A percentile compares a stretch with the other conserved stretches of the same genome.
Evolutionary conservation across 2,888 invertebrate species (phyloP).

Genomic region (Polyommatus iphigenia): DNA sequence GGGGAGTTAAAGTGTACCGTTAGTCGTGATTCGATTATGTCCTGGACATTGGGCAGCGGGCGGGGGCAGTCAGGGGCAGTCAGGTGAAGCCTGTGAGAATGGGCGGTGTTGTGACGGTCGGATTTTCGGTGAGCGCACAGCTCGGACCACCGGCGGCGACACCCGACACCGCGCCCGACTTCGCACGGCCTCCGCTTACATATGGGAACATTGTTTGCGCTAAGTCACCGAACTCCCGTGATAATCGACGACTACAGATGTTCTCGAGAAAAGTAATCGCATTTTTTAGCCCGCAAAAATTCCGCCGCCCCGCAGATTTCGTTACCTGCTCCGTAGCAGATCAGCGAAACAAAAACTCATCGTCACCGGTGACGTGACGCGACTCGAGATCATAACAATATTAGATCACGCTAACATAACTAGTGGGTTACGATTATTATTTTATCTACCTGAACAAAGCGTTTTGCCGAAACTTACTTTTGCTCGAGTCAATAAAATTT

Average conservation of each 20-base stretch:
- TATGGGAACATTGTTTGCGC: slow-evolving; percentile 20
- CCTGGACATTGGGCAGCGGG: neutral
- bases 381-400: neutral
- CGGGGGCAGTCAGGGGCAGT: neutral
- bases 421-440: neutral
- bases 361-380: neutral
- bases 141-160: slow-evolving; percentile 40
- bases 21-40: neutral
- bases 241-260: neutral
- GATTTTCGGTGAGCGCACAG: slow-evolving; percentile 16
- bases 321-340: slow-evolving; percentile 4
- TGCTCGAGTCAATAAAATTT: neutral
- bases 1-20: neutral
- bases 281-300: neutral
- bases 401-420: neutral
- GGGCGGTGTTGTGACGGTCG: slow-evolving; percentile 12
- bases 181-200: slow-evolving; percentile 38
- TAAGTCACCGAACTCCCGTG: slow-evolving; percentile 21
- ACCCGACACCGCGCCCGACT: slow-evolving; percentile 39
- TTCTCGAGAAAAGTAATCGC: neutral
- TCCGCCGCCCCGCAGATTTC: neutral
- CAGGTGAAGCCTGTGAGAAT: slow-evolving; percentile 8
- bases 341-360: neutral
- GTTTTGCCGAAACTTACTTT: neutral
- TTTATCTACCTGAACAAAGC: neutral